A percentile compares a stretch with the other conserved stretches of the same genome.
Conservation (phyloP, 2,888 invertebrate genomes). For the Sicus ferrugineus region DNA sequence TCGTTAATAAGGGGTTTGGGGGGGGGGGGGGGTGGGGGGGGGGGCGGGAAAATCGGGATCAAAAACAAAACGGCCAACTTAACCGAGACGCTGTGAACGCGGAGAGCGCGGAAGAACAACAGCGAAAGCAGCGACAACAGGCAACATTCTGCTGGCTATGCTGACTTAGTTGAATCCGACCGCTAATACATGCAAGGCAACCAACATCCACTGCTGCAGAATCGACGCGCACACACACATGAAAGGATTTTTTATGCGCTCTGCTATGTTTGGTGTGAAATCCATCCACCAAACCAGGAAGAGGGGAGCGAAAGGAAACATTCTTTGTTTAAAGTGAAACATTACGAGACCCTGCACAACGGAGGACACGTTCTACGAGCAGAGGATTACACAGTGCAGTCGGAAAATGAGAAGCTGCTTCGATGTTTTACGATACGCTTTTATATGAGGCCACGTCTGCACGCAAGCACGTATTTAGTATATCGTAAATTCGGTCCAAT, state of each 20-base stretch:
- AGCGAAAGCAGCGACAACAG: slow-evolving; percentile 3
- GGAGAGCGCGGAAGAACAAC: neutral
- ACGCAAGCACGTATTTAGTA: no score
- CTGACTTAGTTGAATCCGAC: slow-evolving; percentile 4
- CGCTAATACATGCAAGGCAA: slow-evolving; percentile 1
- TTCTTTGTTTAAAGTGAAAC: no score
- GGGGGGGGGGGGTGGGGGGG: neutral
- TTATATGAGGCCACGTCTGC: no score
- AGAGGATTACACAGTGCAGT: no score
- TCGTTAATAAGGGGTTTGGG: neutral
- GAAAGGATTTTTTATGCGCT: neutral
- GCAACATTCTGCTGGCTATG: neutral
- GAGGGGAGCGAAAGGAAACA: neutral
- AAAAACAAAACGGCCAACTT: slow-evolving; percentile 14
- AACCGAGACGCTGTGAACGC: neutral
- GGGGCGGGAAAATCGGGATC: neutral
- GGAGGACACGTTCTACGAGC: no score
- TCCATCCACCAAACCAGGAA: neutral
- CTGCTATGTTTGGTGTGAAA: slow-evolving; percentile 20
- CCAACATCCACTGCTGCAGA: neutral
- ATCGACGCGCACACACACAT: neutral
- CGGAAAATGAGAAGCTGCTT: no score
- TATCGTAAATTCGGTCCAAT: no score
- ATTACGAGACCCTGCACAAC: no score
- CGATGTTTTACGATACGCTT: no score